Evolutionary conservation across 2,797 vertebrate species (phyloP), one percentile per base, ranked within the genome.

Genomic region (Lophotriccus pileatus): DNA sequence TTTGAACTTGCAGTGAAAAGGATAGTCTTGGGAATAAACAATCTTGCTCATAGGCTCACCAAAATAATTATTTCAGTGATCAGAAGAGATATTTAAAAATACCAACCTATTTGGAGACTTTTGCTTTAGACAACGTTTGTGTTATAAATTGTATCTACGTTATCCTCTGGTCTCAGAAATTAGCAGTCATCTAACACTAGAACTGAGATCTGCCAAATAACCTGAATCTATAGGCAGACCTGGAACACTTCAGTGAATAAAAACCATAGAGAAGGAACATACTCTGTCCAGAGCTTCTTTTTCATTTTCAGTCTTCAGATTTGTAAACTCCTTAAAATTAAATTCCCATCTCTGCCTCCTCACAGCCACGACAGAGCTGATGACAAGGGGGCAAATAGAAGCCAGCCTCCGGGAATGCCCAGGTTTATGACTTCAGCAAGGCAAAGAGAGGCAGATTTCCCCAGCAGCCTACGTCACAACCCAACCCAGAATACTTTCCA

Each of bases 401-500:
- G 83, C 36, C 92, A 36, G 88, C 84, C 55, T 69, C 60, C 66
- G 84, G 92, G 93, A 91, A 95, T 95, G 95, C 91, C 92, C 94
- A 78, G 88, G 84, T 93, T 87, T 89, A 24, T 93, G 74, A 92
- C 80, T 86, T 84, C 89, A 93, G 89, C 53, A 66, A 86, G 90
- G 94, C 96, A 83, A 28, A 90, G 85, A 79, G 94, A 70, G 68
- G 94, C 79, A 81, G 83, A 97, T 96, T 92, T 85, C 95, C 89
- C 92, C 2, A 7, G 88, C 87, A 94, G 81, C 73, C 93, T 94
- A 93, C 89, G 91, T 90, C 90, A 96, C 91, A 87, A 87, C 87
- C 89, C 93, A 93, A n/a, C 89, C 94, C 97, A 96, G 92, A 96
- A 95, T 60, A 94, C 95, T 95, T 97, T 93, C 90, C 94, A 83